Percentiles rank a stretch among this genome's conserved stretches.
phyloP scores from a whole-genome alignment of 2,888 invertebrate genomes.

The Drosophila vallismaia region DNA sequence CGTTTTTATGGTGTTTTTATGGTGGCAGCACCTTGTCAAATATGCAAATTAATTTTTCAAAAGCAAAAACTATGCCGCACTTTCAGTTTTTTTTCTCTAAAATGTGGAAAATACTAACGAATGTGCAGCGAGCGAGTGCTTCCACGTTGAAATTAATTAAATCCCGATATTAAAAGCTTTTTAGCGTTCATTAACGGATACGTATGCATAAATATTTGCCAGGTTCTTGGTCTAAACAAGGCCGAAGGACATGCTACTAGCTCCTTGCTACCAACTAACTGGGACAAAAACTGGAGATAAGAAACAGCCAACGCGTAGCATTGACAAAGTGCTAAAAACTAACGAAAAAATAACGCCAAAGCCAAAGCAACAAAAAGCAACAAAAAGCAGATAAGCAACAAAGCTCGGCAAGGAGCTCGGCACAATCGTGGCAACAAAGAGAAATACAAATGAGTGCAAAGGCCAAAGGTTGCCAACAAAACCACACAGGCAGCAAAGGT shows the following conservation, averaged over 20 bases:
- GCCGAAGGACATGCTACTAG: background rate
- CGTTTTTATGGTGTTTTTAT: slow-evolving; percentile 34
- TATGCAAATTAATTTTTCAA: slow-evolving; percentile 30
- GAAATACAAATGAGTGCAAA: slow-evolving; percentile 66
- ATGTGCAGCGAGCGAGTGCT: background rate
- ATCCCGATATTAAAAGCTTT: background rate
- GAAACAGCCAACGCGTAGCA: background rate
- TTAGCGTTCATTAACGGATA: background rate
- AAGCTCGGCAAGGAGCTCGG: slow-evolving; percentile 9
- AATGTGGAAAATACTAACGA: slow-evolving; percentile 8
- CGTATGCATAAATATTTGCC: background rate
- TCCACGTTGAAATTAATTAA: slow-evolving; percentile 11
- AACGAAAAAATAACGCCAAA: background rate
- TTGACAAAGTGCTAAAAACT: slow-evolving; percentile 22
- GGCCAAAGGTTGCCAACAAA: slow-evolving; percentile 37
- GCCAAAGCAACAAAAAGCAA: slow-evolving; percentile 2
- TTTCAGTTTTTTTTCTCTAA: slow-evolving; percentile 12
- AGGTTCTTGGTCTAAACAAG: background rate
- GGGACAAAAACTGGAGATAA: background rate
- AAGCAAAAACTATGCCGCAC: background rate
- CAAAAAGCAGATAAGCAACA: slow-evolving; percentile 18
- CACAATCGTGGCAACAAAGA: slow-evolving; percentile 18
- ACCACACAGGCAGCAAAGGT: slow-evolving; percentile 8
- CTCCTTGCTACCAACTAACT: background rate
- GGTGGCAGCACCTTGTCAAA: slow-evolving; percentile 12